phyloP scores from a whole-genome alignment of 2,888 invertebrate genomes.

The Cheilosia impressa region DNA sequence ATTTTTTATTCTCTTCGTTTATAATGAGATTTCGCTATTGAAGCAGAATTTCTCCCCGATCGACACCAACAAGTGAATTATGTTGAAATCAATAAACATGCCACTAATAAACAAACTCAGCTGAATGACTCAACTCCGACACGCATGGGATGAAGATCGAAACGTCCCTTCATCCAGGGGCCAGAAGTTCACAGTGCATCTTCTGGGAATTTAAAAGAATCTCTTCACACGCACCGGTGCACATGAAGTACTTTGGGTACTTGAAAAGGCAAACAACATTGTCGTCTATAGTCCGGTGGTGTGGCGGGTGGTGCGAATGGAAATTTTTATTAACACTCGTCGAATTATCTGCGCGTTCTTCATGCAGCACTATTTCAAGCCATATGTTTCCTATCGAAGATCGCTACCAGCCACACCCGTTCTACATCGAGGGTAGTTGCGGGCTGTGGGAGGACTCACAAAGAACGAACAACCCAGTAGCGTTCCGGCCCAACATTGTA shows the following conservation, averaged over 20 bases:
- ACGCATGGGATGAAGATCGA: constrained; percentile 3
- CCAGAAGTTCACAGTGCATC: constrained; percentile 39
- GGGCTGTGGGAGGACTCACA: not conserved
- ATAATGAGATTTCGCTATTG: constrained; percentile 58
- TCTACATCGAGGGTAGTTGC: not conserved
- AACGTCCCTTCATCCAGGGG: not conserved
- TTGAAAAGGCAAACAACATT: constrained; percentile 22
- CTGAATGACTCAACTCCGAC: constrained; percentile 38
- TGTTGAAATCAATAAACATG: constrained; percentile 54
- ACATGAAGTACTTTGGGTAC: constrained; percentile 31
- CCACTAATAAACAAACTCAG: constrained; percentile 38
- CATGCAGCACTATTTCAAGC: constrained; percentile 39
- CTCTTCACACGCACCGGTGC: constrained; percentile 26
- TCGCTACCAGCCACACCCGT: constrained; percentile 38
- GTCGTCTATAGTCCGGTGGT: not conserved
- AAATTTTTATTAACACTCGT: constrained; percentile 63
- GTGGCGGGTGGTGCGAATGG: constrained; percentile 3
- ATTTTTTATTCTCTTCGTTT: constrained; percentile 11
- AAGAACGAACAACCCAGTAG: not conserved
- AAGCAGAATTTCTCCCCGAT: constrained; percentile 13
- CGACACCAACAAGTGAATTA: constrained; percentile 38
- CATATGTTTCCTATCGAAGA: constrained; percentile 55
- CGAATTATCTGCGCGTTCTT: constrained; percentile 33
- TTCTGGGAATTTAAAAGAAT: constrained; percentile 56
- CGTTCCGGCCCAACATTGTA: constrained; percentile 25